These are phyloP conservation scores for Gallinago jamesoni DNA, from an alignment of 2,113 vertebrate species.

Conservation along the genomic window DNA sequence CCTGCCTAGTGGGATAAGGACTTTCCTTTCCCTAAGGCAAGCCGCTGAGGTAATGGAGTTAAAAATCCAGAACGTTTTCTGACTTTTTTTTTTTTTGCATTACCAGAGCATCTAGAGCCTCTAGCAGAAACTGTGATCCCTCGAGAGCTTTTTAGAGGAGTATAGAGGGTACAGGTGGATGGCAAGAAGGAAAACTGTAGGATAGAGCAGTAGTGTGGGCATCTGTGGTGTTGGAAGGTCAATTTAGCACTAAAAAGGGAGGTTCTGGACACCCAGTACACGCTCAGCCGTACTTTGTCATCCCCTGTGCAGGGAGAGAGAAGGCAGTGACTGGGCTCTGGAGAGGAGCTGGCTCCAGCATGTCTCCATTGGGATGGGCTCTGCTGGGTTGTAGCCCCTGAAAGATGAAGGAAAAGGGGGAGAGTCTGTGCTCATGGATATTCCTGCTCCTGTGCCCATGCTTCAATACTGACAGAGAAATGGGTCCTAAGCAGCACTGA, in stretches of 20 bases:
- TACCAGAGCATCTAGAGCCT: background rate
- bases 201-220: background rate
- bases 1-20: background rate
- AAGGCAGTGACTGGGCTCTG: background rate
- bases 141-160: background rate
- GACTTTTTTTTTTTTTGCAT: background rate
- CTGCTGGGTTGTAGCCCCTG: background rate
- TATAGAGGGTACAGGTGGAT: background rate
- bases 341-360: background rate
- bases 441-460: background rate
- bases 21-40: background rate
- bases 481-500: background rate
- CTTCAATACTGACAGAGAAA: background rate
- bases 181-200: background rate
- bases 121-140: background rate
- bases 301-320: background rate
- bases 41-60: background rate
- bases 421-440: background rate
- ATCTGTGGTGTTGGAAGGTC: background rate
- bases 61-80: background rate
- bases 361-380: background rate
- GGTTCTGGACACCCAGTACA: background rate
- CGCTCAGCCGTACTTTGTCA: background rate
- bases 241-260: background rate
- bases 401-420: background rate